Evolutionary conservation across 92 coral and sea anemone genomes (phyloP).

Genomic region (Ricordea florida): DNA sequence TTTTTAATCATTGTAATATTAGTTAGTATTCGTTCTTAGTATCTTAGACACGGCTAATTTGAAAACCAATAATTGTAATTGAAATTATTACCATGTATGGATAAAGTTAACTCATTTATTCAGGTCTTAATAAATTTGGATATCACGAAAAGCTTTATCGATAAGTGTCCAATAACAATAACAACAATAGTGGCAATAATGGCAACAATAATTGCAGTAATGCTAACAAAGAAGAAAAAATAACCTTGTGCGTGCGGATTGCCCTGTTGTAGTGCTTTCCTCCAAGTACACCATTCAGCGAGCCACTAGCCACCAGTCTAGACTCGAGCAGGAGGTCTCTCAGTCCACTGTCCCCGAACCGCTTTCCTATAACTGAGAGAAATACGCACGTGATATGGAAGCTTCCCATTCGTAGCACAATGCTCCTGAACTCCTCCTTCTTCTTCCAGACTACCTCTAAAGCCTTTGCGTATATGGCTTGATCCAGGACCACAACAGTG

Average conservation of each 20-base stretch:
- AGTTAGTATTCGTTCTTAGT: no score
- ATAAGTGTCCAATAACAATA: no score
- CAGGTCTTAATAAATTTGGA: no score
- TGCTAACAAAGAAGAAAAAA: background rate
- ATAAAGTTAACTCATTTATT: no score
- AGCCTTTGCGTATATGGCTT: slow-evolving; percentile 57
- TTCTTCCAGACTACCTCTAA: slow-evolving; percentile 53
- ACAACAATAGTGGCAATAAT: no score
- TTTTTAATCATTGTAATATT: no score
- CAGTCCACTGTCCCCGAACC: slow-evolving; percentile 48
- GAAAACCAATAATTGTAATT: no score
- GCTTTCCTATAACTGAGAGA: slow-evolving; percentile 49
- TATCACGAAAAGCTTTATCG: no score
- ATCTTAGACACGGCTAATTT: no score
- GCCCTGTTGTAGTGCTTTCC: slow-evolving; percentile 70
- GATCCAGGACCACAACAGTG: slow-evolving; percentile 46
- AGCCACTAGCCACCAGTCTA: slow-evolving; percentile 57
- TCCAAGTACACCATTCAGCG: slow-evolving; percentile 61
- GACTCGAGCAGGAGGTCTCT: slow-evolving; percentile 65
- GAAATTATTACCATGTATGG: no score
- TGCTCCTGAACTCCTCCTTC: slow-evolving; percentile 26
- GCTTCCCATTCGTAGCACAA: slow-evolving; percentile 50
- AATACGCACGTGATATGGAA: slow-evolving; percentile 50
- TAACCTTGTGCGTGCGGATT: slow-evolving; percentile 62
- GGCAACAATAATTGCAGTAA: no score